phyloP scores from a whole-genome alignment of 1,140 invertebrate species.

The Trichonephila clavipes region DNA sequence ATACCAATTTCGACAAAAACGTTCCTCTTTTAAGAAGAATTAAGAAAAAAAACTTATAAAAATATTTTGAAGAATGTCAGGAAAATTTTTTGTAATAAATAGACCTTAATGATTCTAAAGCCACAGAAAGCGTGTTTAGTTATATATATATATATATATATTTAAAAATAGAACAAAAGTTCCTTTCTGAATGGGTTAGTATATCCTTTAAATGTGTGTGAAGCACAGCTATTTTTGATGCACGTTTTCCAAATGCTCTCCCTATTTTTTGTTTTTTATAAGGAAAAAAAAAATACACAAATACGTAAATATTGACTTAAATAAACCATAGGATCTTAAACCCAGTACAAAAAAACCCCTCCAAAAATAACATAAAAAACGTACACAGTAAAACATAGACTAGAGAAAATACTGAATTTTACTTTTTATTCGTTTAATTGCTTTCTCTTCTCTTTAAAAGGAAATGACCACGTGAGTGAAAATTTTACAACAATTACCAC shows the following conservation, averaged over 20 bases:
- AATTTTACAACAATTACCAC: not conserved
- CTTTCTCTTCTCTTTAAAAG: not conserved
- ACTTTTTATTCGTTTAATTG: not conserved
- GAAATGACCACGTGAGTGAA: not conserved
- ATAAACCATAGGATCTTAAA: not conserved
- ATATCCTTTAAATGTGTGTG: not conserved
- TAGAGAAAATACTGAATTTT: not conserved
- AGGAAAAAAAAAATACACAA: not conserved
- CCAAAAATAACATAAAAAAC: not conserved
- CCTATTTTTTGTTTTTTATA: not conserved
- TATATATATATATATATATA: too few relatives aligned
- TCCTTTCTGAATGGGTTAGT: too few relatives aligned
- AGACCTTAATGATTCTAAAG: too few relatives aligned
- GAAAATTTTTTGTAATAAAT: too few relatives aligned
- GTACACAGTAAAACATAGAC: not conserved
- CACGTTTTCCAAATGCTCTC: not conserved
- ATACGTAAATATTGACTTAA: not conserved
- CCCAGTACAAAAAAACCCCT: not conserved
- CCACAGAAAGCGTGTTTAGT: too few relatives aligned
- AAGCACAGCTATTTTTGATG: not conserved
- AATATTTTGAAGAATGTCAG: too few relatives aligned
- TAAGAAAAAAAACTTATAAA: too few relatives aligned
- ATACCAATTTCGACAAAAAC: too few relatives aligned
- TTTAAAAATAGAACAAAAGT: too few relatives aligned
- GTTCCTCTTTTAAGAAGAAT: too few relatives aligned